phyloP scores from a whole-genome alignment of 2,113 vertebrate species.

The Nibea coibor region DNA sequence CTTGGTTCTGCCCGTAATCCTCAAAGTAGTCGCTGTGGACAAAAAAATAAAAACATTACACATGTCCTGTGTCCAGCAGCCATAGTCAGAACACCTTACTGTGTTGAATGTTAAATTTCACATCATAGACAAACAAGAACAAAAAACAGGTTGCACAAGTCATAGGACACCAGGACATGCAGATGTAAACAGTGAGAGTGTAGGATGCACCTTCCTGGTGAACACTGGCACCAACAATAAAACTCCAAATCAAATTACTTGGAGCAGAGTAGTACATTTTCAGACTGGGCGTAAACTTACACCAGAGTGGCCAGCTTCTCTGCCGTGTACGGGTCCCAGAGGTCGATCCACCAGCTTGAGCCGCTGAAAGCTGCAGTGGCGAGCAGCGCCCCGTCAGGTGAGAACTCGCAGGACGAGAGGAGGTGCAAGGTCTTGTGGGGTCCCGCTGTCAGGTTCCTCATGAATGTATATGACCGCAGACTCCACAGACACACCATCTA shows the following conservation, averaged over 20 bases:
- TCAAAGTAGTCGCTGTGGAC: slow-evolving; percentile 77
- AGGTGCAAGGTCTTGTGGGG: slow-evolving; percentile 86
- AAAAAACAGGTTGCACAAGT: not conserved
- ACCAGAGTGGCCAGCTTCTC: slow-evolving; percentile 89
- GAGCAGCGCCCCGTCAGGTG: slow-evolving; percentile 92
- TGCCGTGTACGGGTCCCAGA: slow-evolving; percentile 97
- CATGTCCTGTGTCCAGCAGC: no score
- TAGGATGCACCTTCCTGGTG: not conserved
- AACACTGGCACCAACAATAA: not conserved
- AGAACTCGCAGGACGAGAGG: slow-evolving; percentile 94
- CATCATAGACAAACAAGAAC: not conserved
- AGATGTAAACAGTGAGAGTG: slow-evolving; percentile 14
- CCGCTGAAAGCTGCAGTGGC: slow-evolving; percentile 90
- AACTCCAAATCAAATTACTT: not conserved
- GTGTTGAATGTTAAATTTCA: not conserved
- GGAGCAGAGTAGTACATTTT: not conserved
- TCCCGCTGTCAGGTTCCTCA: slow-evolving; percentile 89
- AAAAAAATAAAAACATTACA: not conserved
- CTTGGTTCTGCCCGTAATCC: slow-evolving; percentile 81
- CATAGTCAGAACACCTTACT: not conserved
- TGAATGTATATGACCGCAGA: slow-evolving; percentile 92
- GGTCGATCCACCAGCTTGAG: slow-evolving; percentile 89
- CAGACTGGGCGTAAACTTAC: slow-evolving; percentile 75
- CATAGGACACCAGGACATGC: not conserved
- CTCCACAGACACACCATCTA: slow-evolving; percentile 95